Percentiles rank a stretch among this genome's conserved stretches.
These are phyloP conservation scores for Oligia latruncula DNA, from an alignment of 2,888 invertebrate genomes.

Conservation along the genomic window DNA sequence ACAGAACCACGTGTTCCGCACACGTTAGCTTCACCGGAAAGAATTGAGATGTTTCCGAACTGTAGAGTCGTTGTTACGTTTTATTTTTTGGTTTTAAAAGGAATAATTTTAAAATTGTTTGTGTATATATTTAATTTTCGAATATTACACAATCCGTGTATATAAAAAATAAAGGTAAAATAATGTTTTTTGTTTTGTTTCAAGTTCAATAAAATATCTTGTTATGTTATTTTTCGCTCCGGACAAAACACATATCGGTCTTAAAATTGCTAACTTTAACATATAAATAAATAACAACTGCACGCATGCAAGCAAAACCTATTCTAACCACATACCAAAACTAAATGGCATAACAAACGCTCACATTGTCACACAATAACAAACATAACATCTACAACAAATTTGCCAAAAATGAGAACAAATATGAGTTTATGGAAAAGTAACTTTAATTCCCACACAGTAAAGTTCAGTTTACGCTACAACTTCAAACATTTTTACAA, in stretches of 20 bases:
- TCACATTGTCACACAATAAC: not conserved
- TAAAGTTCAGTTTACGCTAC: too few species aligned
- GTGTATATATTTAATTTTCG: not conserved
- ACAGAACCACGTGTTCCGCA: conserved; percentile 85
- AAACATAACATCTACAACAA: not conserved
- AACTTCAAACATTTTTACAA: too few species aligned
- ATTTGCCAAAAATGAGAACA: too few species aligned
- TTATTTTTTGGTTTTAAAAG: not conserved
- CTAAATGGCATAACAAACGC: not conserved
- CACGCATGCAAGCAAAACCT: not conserved
- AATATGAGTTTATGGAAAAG: too few species aligned
- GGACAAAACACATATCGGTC: not conserved
- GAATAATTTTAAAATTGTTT: not conserved
- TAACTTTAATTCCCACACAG: too few species aligned
- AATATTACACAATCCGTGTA: not conserved
- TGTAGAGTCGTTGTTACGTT: conserved; percentile 67
- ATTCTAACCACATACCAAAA: too few species aligned
- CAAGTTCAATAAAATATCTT: not conserved
- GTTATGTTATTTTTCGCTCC: not conserved
- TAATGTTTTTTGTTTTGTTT: not conserved
- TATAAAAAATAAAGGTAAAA: too few species aligned
- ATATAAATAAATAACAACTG: not conserved
- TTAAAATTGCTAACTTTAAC: not conserved
- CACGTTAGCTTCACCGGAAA: conserved; percentile 77
- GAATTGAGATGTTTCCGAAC: conserved; percentile 63